Evolutionary conservation across 2,888 invertebrate species (phyloP).

Genomic region (Choristoneura rosaceana): DNA sequence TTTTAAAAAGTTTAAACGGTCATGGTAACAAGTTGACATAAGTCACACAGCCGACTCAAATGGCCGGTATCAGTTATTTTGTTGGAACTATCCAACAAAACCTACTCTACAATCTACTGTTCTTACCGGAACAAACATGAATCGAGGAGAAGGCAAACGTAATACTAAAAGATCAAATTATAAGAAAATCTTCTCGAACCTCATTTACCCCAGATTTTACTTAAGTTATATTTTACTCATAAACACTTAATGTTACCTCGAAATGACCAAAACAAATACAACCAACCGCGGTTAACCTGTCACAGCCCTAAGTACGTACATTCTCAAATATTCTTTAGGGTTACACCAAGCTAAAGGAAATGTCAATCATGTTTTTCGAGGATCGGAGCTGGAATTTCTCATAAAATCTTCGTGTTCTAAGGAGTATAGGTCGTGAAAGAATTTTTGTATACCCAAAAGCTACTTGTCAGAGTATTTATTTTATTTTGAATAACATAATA

Average conservation of each 20-base stretch:
- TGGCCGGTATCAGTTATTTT: no score
- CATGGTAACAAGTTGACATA: no score
- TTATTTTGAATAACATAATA: not conserved
- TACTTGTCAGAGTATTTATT: not conserved
- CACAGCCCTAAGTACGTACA: constrained; percentile 25
- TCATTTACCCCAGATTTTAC: no score
- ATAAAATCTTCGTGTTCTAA: constrained; percentile 29
- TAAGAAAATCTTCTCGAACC: no score
- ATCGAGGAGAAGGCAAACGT: no score
- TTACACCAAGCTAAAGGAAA: constrained; percentile 32
- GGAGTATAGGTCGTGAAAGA: constrained; percentile 22
- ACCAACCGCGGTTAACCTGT: not conserved
- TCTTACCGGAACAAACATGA: no score
- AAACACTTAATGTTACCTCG: not conserved
- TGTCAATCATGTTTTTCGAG: constrained; percentile 40
- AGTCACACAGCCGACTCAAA: no score
- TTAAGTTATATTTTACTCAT: no score
- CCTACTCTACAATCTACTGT: no score
- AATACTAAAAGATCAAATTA: no score
- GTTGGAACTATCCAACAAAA: no score
- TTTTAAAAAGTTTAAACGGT: no score
- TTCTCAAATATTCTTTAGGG: constrained; percentile 38
- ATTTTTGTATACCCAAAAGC: constrained; percentile 25
- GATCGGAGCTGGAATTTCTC: constrained; percentile 37
- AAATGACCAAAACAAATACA: not conserved